Evolutionary conservation across 2,113 vertebrate genomes (phyloP).

Genomic region (Dendrocopos noguchii): DNA sequence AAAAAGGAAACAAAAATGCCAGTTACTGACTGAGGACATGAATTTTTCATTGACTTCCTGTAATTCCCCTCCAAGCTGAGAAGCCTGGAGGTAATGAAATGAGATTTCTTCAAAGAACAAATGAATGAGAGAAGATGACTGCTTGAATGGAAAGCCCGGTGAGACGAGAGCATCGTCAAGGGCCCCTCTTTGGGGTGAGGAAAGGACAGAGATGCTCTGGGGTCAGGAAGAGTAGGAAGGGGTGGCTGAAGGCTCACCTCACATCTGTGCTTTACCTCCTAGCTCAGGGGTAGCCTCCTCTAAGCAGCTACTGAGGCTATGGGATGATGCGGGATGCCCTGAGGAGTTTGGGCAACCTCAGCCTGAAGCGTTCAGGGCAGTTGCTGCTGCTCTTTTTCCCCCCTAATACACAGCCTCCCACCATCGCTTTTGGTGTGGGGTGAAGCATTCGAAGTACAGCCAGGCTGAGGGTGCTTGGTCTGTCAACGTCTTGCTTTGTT

Average conservation of each 20-base stretch:
- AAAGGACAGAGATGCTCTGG: not conserved
- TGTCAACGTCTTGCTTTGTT: not conserved
- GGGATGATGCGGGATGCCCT: not conserved
- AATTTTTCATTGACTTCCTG: conserved; percentile 62
- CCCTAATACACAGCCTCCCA: not conserved
- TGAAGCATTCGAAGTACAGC: not conserved
- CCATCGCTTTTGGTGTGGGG: not conserved
- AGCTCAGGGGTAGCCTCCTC: not conserved
- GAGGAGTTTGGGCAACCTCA: not conserved
- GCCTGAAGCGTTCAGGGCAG: not conserved
- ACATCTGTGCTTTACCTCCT: not conserved
- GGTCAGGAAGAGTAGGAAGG: not conserved
- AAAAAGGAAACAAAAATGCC: conserved; percentile 34
- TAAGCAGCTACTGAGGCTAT: not conserved
- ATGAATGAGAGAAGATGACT: not conserved
- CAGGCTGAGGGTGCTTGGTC: not conserved
- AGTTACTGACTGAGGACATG: conserved; percentile 49
- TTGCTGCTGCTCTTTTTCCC: too few relatives aligned
- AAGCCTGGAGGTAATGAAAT: conserved; percentile 42
- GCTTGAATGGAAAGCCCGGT: not conserved
- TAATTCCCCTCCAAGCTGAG: conserved; percentile 45
- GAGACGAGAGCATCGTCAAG: not conserved
- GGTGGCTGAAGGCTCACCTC: not conserved
- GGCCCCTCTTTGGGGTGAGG: not conserved
- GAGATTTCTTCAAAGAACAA: conserved; percentile 28